Base-by-base conservation (phyloP, 2,797 vertebrate species). In the Vipera ursinii region DNA sequence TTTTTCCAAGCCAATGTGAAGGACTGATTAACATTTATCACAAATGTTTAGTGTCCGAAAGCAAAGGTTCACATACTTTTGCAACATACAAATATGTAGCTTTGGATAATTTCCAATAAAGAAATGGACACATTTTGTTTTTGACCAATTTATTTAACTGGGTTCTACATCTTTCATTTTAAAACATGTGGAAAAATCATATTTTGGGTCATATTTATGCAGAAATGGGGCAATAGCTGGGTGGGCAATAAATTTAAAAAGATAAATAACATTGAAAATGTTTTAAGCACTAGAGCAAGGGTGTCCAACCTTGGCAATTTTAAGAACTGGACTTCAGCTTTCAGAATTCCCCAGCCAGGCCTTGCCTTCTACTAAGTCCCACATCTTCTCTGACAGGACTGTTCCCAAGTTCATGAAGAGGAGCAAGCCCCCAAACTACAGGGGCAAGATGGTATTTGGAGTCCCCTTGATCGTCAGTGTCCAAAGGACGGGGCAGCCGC, bases 401-500 rank as follows among this genome's bases (percentile, higher is more conserved):
- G 96, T 99, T 32, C 98, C 98, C 9, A 99, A 98, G 95, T 99
- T 99, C 96, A 98, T 98, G 98, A 98, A 98, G 94, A 97, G 98
- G 89, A 98, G 97, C 85, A 98, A 98, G 95, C 97, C 97, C 55
- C 98, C 98, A 0, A 97, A 98, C 96, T 99, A 98, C 96, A 96
- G 95, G 92, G 98, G 98, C 95, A 98, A 98, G 93, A 96, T 96
- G 0, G 98, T 99, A 20, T 99, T 99, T 44, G 98, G 98, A 9
- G 98, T 99, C 93, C 98, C 98, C 0, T 98, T 97, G 3, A 96
- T 98, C 0, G 61, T 98, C 91, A 98, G 98, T 0, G 97, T 98
- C 91, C 98, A 98, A 96, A 96, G 98, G 92, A 98, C 97, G 0
- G 98, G 98, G 26, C 98, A 98, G 95, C 98, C 98, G 0, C 96